A percentile compares a stretch with the other conserved stretches of the same genome.
Conservation (phyloP, 2,888 invertebrate genomes). For the Hydrotaea diabolus region DNA sequence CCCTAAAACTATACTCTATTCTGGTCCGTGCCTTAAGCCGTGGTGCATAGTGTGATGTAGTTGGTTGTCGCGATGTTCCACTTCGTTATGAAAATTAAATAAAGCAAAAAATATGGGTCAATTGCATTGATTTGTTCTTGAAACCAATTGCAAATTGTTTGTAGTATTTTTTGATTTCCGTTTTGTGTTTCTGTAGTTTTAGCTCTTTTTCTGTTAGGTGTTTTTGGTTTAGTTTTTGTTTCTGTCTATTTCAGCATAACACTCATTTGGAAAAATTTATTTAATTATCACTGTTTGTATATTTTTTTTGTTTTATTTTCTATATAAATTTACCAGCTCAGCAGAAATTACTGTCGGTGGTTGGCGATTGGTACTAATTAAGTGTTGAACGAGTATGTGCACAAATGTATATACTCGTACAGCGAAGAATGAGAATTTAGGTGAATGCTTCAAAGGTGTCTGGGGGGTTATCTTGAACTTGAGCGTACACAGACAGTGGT, state of each 20-base stretch:
- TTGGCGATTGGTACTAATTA: constrained; percentile 66
- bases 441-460: constrained; percentile 20
- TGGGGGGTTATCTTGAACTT: constrained; percentile 24
- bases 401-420: neutral
- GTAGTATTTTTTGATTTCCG: constrained; percentile 20
- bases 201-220: constrained; percentile 4
- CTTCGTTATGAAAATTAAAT: neutral
- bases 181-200: constrained; percentile 31
- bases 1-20: constrained; percentile 38
- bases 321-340: constrained; percentile 78
- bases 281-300: constrained; percentile 73
- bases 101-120: constrained; percentile 35
- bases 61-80: neutral
- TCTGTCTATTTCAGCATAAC: constrained; percentile 46
- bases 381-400: constrained; percentile 20
- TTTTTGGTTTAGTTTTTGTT: constrained; percentile 34
- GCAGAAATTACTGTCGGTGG: constrained; percentile 73
- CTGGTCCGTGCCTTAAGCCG: neutral
- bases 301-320: constrained; percentile 78
- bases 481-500: constrained; percentile 3
- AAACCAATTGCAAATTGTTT: constrained; percentile 35
- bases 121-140: constrained; percentile 39
- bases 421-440: neutral
- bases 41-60: neutral
- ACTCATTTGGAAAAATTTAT: constrained; percentile 60